Base-by-base conservation (phyloP, 2,797 vertebrate genomes). In the Setipinna tenuifilis region DNA sequence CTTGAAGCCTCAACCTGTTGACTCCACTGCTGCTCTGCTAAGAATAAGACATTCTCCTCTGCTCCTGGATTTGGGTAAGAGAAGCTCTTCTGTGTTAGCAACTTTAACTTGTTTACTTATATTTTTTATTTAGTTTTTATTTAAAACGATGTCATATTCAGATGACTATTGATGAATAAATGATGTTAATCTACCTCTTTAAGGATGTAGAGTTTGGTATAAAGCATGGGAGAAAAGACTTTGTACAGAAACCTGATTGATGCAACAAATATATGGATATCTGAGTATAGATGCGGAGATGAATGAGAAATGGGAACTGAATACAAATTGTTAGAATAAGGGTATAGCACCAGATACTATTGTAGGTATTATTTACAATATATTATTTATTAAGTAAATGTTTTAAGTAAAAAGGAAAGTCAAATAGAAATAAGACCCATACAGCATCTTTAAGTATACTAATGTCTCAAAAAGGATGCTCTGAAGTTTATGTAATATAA, bases 1-100 rank as follows among this genome's bases (percentile, higher is more conserved):
- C 90, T 92, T 93, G 91, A 93, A 90, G 89, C 87, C 90, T 86
- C 57, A 89, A 89, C 86, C 85, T 91, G 92, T 85, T 91, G 75
- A 44, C 31, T 41, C 7, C 31, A 21, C 31, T 44, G 35, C 71
- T 2, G 71, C 16, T 21, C 71, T n/a, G 31, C 71, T 41, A 78
- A 44, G 31, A 78, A 78, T 78, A 44, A 78, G 71, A 41, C 71
- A 78, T 78, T 44, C 31, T 78, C 71, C 17, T 78, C 87, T 91
- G 84, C 89, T 90, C 86, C 88, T 86, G 88, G 90, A 87, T 84
- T 87, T 85, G 59, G 86, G 88, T 88, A 85, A 87, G 88, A 85
- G 41, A 10, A 61, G 81, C 54, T 88, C 44, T 35, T 35, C 65
- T 86, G 10, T 78, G 68, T 78, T 78, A 19, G 31, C 25, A 35